Percentiles rank a stretch among this genome's conserved stretches.
These are phyloP conservation scores for Hemichromis elongatus DNA, from an alignment of 2,113 vertebrate species.

Conservation along the genomic window DNA sequence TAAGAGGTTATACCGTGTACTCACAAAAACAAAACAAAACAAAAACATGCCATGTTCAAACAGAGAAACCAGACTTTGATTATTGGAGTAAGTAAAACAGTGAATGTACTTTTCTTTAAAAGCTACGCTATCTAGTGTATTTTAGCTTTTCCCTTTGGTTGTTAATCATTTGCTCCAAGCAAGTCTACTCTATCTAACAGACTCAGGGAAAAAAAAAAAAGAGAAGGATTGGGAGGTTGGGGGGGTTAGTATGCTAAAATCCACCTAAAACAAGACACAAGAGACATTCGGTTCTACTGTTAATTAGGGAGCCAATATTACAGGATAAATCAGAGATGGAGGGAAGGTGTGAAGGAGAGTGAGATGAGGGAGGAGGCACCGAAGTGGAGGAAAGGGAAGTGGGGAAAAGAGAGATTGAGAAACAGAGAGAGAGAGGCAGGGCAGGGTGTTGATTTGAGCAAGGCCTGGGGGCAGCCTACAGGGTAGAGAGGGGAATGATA, in stretches of 20 bases:
- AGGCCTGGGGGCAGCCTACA: constrained; percentile 56
- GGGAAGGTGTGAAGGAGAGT: constrained; percentile 46
- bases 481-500: constrained; percentile 61
- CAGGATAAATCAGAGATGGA: constrained; percentile 70
- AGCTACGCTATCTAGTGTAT: constrained; percentile 21
- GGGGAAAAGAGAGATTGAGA: constrained; percentile 26
- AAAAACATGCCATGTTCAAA: background rate
- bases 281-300: constrained; percentile 60
- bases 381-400: constrained; percentile 5
- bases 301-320: constrained; percentile 74
- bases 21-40: background rate
- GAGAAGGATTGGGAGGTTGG: constrained; percentile 36
- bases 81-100: background rate
- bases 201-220: constrained; percentile 13
- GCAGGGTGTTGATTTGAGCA: constrained; percentile 57
- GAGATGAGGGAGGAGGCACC: constrained; percentile 25
- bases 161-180: constrained; percentile 60
- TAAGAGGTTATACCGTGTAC: background rate
- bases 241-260: constrained; percentile 59
- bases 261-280: constrained; percentile 63
- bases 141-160: constrained; percentile 55
- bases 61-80: background rate
- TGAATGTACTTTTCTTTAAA: constrained; percentile 34
- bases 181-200: constrained; percentile 44
- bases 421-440: constrained; percentile 26